Evolutionary conservation across 2,888 invertebrate species (phyloP).

Genomic region (Axea sp.): DNA sequence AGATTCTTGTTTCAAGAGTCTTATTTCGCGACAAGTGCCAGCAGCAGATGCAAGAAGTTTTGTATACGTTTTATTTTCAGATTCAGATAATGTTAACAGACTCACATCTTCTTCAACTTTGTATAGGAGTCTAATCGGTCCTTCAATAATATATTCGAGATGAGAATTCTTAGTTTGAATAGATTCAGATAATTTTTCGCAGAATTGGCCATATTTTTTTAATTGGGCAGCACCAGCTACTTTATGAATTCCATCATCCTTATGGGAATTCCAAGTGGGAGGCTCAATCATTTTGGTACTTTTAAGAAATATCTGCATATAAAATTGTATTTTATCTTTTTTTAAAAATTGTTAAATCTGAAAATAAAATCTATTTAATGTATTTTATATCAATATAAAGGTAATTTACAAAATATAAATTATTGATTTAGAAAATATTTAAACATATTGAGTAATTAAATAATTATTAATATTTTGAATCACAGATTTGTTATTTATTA

Average conservation of each 20-base stretch:
- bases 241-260: slow-evolving; percentile 76
- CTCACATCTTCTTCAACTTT: slow-evolving; percentile 83
- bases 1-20: slow-evolving; percentile 85
- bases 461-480: no score
- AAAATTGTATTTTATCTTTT: no score
- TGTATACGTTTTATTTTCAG: slow-evolving; percentile 90
- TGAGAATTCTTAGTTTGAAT: slow-evolving; percentile 67
- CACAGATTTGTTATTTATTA: no score
- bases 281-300: slow-evolving; percentile 75
- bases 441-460: no score
- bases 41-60: slow-evolving; percentile 90
- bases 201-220: slow-evolving; percentile 81
- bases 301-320: no score
- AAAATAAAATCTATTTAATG: no score
- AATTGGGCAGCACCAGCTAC: slow-evolving; percentile 81
- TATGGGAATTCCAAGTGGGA: slow-evolving; percentile 71
- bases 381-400: no score
- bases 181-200: slow-evolving; percentile 79
- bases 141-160: slow-evolving; percentile 72
- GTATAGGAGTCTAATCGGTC: slow-evolving; percentile 76
- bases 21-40: slow-evolving; percentile 88
- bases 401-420: no score
- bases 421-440: no score
- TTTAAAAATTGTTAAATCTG: no score
- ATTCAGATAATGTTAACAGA: slow-evolving; percentile 86